Percentiles rank a stretch among this genome's conserved stretches.
Evolutionary conservation across 35 echinoderm and acorn worm genomes (phyloP).

Genomic region (Apostichopus californicus): DNA sequence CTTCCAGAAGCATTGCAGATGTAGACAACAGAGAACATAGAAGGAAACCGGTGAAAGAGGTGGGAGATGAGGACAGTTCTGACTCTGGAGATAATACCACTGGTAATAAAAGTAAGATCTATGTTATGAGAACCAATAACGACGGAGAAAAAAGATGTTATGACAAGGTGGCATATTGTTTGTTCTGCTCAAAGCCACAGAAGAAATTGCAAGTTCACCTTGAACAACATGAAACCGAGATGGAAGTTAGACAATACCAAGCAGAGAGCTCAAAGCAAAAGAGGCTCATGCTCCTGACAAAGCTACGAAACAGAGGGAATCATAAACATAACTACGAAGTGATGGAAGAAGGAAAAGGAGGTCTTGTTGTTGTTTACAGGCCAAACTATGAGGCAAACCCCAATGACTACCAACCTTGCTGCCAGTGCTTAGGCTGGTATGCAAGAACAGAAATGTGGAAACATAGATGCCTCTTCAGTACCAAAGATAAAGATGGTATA

Average conservation of each 20-base stretch:
- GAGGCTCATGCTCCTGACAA: constrained; percentile 58
- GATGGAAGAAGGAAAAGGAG: no score
- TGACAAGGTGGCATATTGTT: no score
- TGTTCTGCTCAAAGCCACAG: constrained; percentile 49
- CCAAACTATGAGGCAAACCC: constrained; percentile 71
- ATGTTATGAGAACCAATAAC: no score
- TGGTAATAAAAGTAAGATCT: no score
- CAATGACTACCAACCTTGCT: constrained; percentile 73
- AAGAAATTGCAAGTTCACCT: constrained; percentile 59
- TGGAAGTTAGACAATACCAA: constrained; percentile 46
- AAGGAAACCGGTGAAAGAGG: no score
- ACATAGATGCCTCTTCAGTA: constrained; percentile 57
- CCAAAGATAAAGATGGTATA: neutral
- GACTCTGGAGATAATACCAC: no score
- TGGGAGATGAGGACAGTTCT: no score
- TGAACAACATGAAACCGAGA: constrained; percentile 40
- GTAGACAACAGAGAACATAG: no score
- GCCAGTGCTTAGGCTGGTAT: constrained; percentile 68
- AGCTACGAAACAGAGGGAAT: constrained; percentile 72
- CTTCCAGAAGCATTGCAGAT: no score
- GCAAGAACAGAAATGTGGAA: constrained; percentile 77
- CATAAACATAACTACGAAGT: no score
- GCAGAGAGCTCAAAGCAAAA: constrained; percentile 28
- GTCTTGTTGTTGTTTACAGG: no score
- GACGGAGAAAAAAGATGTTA: no score